Percentiles rank a stretch among this genome's conserved stretches.
Evolutionary conservation across 1,140 invertebrate species (phyloP).

Genomic region (Archivesica marissinica): DNA sequence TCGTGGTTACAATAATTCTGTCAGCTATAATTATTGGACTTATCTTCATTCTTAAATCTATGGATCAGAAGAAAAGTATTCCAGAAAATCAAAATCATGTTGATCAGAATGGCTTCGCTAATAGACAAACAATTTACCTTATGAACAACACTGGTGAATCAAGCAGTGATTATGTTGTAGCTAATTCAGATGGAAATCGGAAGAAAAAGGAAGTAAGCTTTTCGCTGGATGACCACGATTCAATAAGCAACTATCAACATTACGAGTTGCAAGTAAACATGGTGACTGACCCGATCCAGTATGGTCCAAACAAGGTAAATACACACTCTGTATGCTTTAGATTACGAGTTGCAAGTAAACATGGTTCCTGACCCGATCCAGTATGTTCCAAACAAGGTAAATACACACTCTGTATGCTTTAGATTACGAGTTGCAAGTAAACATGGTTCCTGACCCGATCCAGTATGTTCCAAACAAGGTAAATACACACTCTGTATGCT

Average conservation of each 20-base stretch:
- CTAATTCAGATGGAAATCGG: constrained; percentile 17
- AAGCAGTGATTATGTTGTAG: constrained; percentile 27
- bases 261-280: not conserved
- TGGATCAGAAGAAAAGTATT: constrained; percentile 36
- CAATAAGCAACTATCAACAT: constrained; percentile 41
- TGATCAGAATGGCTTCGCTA: not conserved
- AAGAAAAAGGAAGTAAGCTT: constrained; percentile 75
- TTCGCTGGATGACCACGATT: constrained; percentile 66
- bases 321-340: too few relatives aligned
- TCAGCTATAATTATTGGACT: constrained; percentile 46
- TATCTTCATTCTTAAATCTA: constrained; percentile 40
- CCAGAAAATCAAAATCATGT: not conserved
- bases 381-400: constrained; percentile 57
- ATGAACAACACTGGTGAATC: constrained; percentile 56
- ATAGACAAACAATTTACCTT: constrained; percentile 41
- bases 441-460: constrained; percentile 22
- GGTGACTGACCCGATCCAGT: constrained; percentile 26
- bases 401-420: too few relatives aligned
- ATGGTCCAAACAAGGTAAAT: constrained; percentile 54
- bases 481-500: too few relatives aligned
- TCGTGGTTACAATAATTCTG: constrained; percentile 38
- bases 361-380: constrained; percentile 27
- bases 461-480: constrained; percentile 56
- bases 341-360: not conserved
- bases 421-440: not conserved